Evolutionary conservation across 2,797 vertebrate species (phyloP).

Genomic region (Gallinago stenura): DNA sequence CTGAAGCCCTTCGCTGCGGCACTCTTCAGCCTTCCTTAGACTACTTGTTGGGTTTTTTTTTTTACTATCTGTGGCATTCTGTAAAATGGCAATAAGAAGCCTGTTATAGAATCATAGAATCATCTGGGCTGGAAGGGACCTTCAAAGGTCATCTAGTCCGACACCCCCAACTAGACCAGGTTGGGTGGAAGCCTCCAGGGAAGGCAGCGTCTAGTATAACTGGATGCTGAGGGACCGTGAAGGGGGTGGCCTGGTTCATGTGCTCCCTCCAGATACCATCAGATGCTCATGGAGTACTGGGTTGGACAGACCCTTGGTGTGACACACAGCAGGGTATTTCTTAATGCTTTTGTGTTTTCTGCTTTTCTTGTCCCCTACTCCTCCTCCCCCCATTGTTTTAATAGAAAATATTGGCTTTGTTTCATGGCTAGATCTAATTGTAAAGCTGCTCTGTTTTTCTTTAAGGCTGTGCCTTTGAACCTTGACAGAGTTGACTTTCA

Average conservation of each 20-base stretch:
- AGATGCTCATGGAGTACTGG: background rate
- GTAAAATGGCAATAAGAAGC: accelerated
- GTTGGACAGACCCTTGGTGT: background rate
- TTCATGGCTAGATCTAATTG: background rate
- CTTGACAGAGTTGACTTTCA: background rate
- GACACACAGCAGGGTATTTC: background rate
- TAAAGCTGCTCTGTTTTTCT: background rate
- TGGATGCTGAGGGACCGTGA: background rate
- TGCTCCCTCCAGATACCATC: too few species aligned
- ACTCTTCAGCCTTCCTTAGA: background rate
- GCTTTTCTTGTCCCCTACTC: too few species aligned
- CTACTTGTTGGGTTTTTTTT: background rate
- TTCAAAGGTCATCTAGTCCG: too few species aligned
- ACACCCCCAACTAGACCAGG: too few species aligned
- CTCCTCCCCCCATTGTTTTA: background rate
- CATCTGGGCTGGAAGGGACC: too few species aligned
- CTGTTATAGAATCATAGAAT: too few species aligned
- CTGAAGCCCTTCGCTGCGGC: background rate
- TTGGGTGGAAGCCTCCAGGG: accelerated
- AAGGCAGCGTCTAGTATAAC: too few species aligned
- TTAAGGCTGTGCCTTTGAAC: background rate
- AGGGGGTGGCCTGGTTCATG: too few species aligned
- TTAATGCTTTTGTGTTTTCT: background rate
- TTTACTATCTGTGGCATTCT: background rate
- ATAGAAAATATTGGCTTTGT: background rate